A percentile compares a stretch with the other conserved stretches of the same genome.
Conservation (phyloP, 2,888 invertebrate species). For the Molorchus minor region DNA sequence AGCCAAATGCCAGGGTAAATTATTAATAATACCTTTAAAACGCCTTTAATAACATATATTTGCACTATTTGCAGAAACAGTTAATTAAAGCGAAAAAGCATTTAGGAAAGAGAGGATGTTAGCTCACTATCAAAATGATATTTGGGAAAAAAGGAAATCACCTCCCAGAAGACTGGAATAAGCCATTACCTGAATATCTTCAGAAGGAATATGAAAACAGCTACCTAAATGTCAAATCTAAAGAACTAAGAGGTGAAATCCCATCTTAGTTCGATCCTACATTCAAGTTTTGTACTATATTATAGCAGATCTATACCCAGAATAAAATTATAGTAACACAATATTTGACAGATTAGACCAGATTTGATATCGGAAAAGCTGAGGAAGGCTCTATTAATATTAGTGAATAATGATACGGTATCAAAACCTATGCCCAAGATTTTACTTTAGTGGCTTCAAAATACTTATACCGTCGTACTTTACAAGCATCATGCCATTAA, state of each 20-base stretch:
- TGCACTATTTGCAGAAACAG: conserved; percentile 46
- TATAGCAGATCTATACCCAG: too few species aligned
- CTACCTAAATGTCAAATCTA: conserved; percentile 72
- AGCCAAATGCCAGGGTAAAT: conserved; percentile 75
- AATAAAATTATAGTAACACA: too few species aligned
- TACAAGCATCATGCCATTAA: too few species aligned
- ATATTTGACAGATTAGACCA: too few species aligned
- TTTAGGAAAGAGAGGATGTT: conserved; percentile 71
- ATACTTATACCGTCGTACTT: too few species aligned
- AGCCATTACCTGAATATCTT: conserved; percentile 81
- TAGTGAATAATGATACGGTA: too few species aligned
- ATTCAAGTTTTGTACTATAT: conserved; percentile 39
- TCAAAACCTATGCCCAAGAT: too few species aligned
- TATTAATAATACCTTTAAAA: neutral
- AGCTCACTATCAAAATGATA: conserved; percentile 77
- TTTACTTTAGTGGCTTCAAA: too few species aligned
- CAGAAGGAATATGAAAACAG: conserved; percentile 72
- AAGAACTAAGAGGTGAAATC: conserved; percentile 67
- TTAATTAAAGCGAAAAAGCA: conserved; percentile 77
- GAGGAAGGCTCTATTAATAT: too few species aligned
- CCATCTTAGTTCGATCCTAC: conserved; percentile 44
- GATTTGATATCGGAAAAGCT: too few species aligned
- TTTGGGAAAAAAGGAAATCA: conserved; percentile 78
- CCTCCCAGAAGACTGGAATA: conserved; percentile 87
- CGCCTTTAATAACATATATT: neutral